A percentile compares a stretch with the other conserved stretches of the same genome.
Conservation (phyloP, 2,888 invertebrate species). For the Helicoverpa assulta region DNA sequence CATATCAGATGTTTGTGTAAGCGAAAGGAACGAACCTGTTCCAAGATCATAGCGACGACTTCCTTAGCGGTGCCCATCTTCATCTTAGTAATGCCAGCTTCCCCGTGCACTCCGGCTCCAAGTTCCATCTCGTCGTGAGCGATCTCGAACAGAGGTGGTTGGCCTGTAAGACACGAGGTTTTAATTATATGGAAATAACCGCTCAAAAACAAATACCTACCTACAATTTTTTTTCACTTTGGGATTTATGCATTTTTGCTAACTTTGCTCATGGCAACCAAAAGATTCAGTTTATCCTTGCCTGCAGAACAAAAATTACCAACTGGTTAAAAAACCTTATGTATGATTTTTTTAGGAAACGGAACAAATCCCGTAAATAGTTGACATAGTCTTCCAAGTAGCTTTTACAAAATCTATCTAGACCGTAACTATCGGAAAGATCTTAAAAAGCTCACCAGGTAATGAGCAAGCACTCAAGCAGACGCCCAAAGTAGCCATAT, state of each 20-base stretch:
- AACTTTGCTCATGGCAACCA: too few species aligned
- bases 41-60: slow-evolving; percentile 85
- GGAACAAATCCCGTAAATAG: too few species aligned
- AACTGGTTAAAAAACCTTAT: too few species aligned
- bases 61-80: slow-evolving; percentile 85
- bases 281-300: too few species aligned
- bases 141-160: slow-evolving; percentile 91
- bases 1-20: background rate
- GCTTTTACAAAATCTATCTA: too few species aligned
- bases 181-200: too few species aligned
- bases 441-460: slow-evolving; percentile 83
- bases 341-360: too few species aligned
- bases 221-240: background rate
- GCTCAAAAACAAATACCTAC: too few species aligned
- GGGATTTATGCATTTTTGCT: background rate
- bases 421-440: too few species aligned
- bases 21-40: slow-evolving; percentile 72
- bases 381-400: too few species aligned
- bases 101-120: slow-evolving; percentile 90
- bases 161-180: slow-evolving; percentile 75
- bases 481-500: slow-evolving; percentile 93
- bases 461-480: slow-evolving; percentile 92
- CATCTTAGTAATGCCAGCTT: slow-evolving; percentile 86
- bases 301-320: too few species aligned
- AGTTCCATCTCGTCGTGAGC: slow-evolving; percentile 92